phyloP scores from a whole-genome alignment of 2,888 invertebrate genomes.

The Rotaria socialis region DNA sequence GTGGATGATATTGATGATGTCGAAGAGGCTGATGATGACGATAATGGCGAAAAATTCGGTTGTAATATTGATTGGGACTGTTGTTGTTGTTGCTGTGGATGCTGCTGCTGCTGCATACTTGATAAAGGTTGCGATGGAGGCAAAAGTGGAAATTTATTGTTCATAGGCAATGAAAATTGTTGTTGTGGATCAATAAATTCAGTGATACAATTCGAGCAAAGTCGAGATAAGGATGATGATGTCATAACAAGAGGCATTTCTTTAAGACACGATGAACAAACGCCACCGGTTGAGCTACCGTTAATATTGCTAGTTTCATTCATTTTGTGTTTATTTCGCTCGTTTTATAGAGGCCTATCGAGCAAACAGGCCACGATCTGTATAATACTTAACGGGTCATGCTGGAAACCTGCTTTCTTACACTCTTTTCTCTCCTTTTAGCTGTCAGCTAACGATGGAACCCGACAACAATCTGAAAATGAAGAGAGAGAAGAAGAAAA shows the following conservation, averaged over 20 bases:
- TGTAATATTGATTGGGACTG: not conserved
- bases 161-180: not conserved
- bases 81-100: not conserved
- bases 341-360: conserved; percentile 23
- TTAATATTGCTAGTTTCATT: conserved; percentile 23
- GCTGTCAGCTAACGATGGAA: conserved; percentile 12
- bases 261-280: conserved; percentile 37
- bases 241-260: conserved; percentile 5
- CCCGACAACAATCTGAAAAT: conserved; percentile 16
- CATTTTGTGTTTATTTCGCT: not conserved
- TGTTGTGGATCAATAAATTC: not conserved
- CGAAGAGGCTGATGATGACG: conserved; percentile 37
- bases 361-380: not conserved
- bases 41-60: conserved; percentile 34
- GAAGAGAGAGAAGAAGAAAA: not conserved
- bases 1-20: conserved; percentile 40
- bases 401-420: conserved; percentile 3
- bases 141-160: conserved; percentile 7
- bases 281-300: not conserved
- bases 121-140: not conserved
- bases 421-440: not conserved
- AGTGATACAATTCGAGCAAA: conserved; percentile 4
- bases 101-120: not conserved
- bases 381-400: not conserved
- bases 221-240: conserved; percentile 16